These are phyloP conservation scores for Apodemia zela DNA, from an alignment of 2,888 invertebrate species.

Conservation along the genomic window DNA sequence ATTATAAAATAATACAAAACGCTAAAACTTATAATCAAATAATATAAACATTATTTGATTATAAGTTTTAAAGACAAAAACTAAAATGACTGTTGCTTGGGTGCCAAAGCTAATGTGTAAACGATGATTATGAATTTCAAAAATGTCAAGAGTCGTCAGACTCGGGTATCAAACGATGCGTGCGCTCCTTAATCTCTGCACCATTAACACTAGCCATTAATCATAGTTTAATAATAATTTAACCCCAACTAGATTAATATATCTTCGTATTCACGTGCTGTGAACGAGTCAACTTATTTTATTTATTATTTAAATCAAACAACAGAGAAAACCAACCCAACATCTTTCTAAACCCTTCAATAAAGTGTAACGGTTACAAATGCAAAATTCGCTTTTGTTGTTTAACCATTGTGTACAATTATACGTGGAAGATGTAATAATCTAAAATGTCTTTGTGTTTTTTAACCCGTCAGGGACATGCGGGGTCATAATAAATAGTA, in stretches of 20 bases:
- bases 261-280: slow-evolving; percentile 71
- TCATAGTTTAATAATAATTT: slow-evolving; percentile 76
- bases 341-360: slow-evolving; percentile 21
- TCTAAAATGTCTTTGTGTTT: slow-evolving; percentile 73
- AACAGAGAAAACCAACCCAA: slow-evolving; percentile 35
- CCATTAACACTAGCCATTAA: slow-evolving; percentile 74
- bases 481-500: slow-evolving; percentile 72
- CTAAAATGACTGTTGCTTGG: too few species aligned
- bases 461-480: slow-evolving; percentile 65
- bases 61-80: too few species aligned
- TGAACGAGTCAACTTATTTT: slow-evolving; percentile 54
- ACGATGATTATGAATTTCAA: too few species aligned
- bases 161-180: slow-evolving; percentile 52
- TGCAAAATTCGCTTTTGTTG: slow-evolving; percentile 65
- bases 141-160: too few species aligned
- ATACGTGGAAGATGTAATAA: slow-evolving; percentile 77
- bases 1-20: too few species aligned
- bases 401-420: slow-evolving; percentile 76
- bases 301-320: slow-evolving; percentile 65
- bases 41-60: too few species aligned
- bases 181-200: slow-evolving; percentile 68
- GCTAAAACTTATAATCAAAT: too few species aligned
- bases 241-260: slow-evolving; percentile 78
- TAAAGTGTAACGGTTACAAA: slow-evolving; percentile 63
- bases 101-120: too few species aligned